Evolutionary conservation across 2,113 vertebrate genomes (phyloP), one percentile per base, ranked within the genome.

Genomic region (Setophaga petechia): DNA sequence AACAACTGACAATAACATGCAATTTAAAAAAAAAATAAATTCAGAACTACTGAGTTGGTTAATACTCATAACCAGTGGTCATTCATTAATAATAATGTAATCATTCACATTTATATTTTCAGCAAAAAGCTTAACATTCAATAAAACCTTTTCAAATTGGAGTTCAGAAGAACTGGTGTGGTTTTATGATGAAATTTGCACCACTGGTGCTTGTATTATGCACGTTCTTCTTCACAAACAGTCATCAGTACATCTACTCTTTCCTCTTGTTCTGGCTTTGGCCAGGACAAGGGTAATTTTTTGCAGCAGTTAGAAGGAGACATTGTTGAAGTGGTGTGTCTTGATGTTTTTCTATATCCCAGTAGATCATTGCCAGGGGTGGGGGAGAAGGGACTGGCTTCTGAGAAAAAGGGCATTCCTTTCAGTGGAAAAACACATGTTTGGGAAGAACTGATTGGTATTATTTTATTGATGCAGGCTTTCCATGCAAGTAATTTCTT

Each of bases 401-500:
- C 61, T 24, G n/a, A 66, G 30, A 30, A 66, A 58, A 66, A n/a
- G 35, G 10, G 12, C 9, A 18, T 55, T 65, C 11, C 49, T 65
- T 55, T 55, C 35, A 66, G 35, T 11, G 30, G 15, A 30, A 30
- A 24, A 66, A 66, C 28, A n/a, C 6, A 5, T 8, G 15, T 15
- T 9, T 49, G 43, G 19, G 30, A 75, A 75, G 24, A 75, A 41
- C 6, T 7, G 16, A 65, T 8, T 0, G 1, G 19, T 57, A 24
- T 24, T 58, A n/a, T 41, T 49, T 49, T 43, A 41, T 24, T 16
- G 5, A 66, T 35, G 30, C 10, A 49, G 51, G 51, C 30, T 58
- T 66, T 57, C 12, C 0, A 0, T 21, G 30, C 8, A 58, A 66
- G 13, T 30, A 0, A n/a, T 57, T 57, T 49, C 30, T 57, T 57